Evolutionary conservation across 2,888 invertebrate genomes (phyloP).

Genomic region (Erannis defoliaria): DNA sequence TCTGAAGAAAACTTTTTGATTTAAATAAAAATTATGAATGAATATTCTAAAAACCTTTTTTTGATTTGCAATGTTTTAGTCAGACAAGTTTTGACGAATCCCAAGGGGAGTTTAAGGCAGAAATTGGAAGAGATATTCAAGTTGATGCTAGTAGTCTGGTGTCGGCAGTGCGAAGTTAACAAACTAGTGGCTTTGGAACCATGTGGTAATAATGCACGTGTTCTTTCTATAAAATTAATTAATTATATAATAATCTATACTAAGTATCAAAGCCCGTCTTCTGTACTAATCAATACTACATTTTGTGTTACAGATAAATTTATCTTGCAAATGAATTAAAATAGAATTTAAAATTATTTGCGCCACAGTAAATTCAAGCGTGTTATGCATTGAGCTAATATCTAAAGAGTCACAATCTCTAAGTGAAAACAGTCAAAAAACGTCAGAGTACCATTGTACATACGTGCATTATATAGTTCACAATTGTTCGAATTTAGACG

Average conservation of each 20-base stretch:
- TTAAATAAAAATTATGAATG: slow-evolving; percentile 22
- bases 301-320: neutral
- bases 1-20: slow-evolving; percentile 11
- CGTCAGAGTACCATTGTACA: no score
- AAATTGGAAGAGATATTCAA: slow-evolving; percentile 93
- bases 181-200: slow-evolving; percentile 87
- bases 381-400: no score
- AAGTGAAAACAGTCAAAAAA: no score
- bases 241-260: no score
- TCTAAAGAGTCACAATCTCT: no score
- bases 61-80: slow-evolving; percentile 68
- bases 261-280: no score
- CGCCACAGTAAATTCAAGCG: no score
- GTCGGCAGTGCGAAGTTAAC: slow-evolving; percentile 91
- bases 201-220: slow-evolving; percentile 77
- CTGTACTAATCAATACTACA: neutral
- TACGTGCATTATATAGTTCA: no score
- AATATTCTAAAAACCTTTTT: slow-evolving; percentile 21
- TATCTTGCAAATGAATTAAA: neutral
- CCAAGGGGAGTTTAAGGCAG: slow-evolving; percentile 77
- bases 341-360: no score
- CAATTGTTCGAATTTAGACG: no score
- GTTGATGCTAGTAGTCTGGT: slow-evolving; percentile 94
- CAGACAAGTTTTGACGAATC: slow-evolving; percentile 67
- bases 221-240: neutral